Base-by-base conservation (phyloP, 2,113 vertebrate genomes). In the Actenoides hombroni region DNA sequence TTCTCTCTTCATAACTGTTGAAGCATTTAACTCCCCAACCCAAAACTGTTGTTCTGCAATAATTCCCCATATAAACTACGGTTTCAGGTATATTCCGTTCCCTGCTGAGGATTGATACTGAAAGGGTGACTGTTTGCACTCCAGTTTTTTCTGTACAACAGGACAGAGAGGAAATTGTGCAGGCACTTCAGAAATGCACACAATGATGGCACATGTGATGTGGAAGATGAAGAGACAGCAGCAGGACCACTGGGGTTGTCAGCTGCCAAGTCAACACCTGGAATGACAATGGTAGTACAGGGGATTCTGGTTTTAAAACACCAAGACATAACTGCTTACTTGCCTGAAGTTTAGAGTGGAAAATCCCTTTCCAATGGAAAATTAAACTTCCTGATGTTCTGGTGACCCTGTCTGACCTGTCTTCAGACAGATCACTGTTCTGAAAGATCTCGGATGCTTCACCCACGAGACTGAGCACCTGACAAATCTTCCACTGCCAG, bases 141-240 rank as follows among this genome's bases (percentile, higher is more conserved):
- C 57, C 23, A 35, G 0, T 26, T 74, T 53, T 25, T 67, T 42
- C 39, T 48, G 84, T 48, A n/a, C 31, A 44, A 11, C 2, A 11
- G 48, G 75, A 39, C 29, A 37, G 53, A 90, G n/a, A 25, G n/a
- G 57, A 70, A 61, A 0, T 16, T 6, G 23, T 16, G 48, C 35
- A 73, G 53, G 25, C 18, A 19, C 57, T 64, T 56, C 37, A 25
- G 48, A 73, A 83, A 80, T 0, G 3, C 57, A 63, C 37, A 28
- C 18, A 70, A 10, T 54, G 39, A 15, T 0, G 48, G 39, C 10
- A 44, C 2, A 8, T 0, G 0, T 4, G 16, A 60, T 3, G 0
- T 13, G 17, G 33, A 75, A 68, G 48, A 56, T 23, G 24, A 37
- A 83, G 19, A 71, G 29, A 51, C 33, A 86, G 42, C 64, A 81